Evolutionary conservation across 2,888 invertebrate species (phyloP).

Genomic region (Amphipoea lucens): DNA sequence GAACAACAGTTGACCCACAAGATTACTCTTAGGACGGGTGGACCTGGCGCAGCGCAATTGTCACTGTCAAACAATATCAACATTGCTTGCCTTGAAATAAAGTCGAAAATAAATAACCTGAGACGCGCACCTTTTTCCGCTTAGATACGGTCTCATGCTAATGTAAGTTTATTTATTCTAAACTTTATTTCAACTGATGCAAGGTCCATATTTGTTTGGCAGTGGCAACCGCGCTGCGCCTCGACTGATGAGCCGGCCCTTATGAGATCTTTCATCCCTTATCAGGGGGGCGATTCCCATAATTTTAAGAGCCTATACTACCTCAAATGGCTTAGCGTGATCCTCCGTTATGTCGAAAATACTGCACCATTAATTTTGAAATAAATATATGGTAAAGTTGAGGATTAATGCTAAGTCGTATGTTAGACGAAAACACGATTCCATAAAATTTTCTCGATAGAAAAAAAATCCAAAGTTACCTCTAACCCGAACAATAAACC

Average conservation of each 20-base stretch:
- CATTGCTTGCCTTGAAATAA: not conserved
- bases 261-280: not conserved
- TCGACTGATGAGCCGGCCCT: too few relatives aligned
- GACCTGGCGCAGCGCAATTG: not conserved
- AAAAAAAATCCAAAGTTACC: too few relatives aligned
- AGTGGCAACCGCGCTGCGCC: not conserved
- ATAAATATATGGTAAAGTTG: too few relatives aligned
- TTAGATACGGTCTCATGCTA: not conserved
- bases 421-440: too few relatives aligned
- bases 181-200: not conserved
- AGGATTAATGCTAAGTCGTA: too few relatives aligned
- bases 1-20: not conserved
- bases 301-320: not conserved
- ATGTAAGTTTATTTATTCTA: not conserved
- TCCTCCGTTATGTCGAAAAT: too few relatives aligned
- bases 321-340: too few relatives aligned
- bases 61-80: not conserved
- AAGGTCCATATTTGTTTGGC: not conserved
- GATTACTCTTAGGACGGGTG: not conserved
- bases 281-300: not conserved
- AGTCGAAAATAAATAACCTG: constrained; percentile 1
- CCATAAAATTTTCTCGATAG: too few relatives aligned
- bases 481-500: too few relatives aligned
- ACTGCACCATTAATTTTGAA: too few relatives aligned
- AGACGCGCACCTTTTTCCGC: not conserved